Base-by-base conservation (phyloP, 2,888 invertebrate genomes). In the Orgyia antiqua region DNA sequence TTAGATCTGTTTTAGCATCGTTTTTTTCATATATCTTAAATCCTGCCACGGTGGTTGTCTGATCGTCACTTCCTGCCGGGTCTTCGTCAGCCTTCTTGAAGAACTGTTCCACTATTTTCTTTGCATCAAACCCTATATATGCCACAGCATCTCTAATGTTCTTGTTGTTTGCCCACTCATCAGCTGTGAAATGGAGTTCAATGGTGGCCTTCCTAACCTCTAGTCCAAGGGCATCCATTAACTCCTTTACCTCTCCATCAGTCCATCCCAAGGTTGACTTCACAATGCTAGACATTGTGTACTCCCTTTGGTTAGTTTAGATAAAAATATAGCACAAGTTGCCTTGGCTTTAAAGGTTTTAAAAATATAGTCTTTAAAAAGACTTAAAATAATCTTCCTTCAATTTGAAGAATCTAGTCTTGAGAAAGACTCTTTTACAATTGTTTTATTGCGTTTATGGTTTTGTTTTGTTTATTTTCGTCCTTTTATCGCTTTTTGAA, bases 61-160 rank as follows among this genome's bases (percentile, higher is more conserved):
- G 5, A n/a, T 20, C 19, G 3, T 4, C n/a, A n/a, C 6, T 3
- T 20, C 6, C 4, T 7, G 3, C n/a, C 4, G 5, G 5, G n/a
- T 20, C n/a, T n/a, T 20, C 19, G n/a, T 4, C 19, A 7, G 19
- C 10, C 13, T 10, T 26, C n/a, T 26, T 20, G n/a, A 20, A 20
- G 19, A 20, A 20, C n/a, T 20, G 6, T n/a, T 20, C 19, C 19
- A 20, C 19, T 20, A 20, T 8, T n/a, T 20, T 20, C 19, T 20
- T 20, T 7, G 19, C 5, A 8, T 20, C 19, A 20, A 20, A 20
- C 19, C 19, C 19, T 20, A 20, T 20, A n/a, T 20, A 20, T 4
- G 19, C 19, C n/a, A 20, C 19, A 7, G 19, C 19, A 4, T 20
- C 19, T n/a, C 19, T 20, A n/a, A 27, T 18, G 19, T 31, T 31